Percentiles rank a stretch among this genome's conserved stretches.
These are phyloP conservation scores for Pyrgilauda ruficollis DNA, from an alignment of 2,113 vertebrate species.

Conservation along the genomic window DNA sequence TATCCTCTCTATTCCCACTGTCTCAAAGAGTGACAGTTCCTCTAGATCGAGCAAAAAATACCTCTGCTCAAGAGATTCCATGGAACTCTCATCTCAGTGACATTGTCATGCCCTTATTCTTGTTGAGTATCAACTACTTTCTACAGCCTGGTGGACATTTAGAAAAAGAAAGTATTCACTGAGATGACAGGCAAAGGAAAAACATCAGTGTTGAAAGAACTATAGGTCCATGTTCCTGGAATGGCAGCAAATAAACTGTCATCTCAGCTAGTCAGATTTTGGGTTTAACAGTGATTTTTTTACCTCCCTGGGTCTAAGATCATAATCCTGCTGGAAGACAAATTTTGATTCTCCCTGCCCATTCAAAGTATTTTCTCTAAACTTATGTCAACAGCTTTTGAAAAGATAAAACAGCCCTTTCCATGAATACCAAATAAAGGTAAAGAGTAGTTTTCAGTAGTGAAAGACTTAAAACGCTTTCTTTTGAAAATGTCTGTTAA, in stretches of 20 bases:
- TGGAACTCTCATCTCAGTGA: background rate
- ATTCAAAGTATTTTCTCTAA: background rate
- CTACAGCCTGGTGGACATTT: background rate
- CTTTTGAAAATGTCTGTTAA: background rate
- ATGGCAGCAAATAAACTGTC: background rate
- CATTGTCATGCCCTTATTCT: background rate
- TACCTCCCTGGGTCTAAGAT: background rate
- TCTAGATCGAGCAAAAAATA: accelerated
- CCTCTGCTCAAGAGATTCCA: background rate
- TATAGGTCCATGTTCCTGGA: background rate
- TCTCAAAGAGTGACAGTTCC: background rate
- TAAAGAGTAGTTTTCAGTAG: background rate
- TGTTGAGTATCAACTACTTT: background rate
- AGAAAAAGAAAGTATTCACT: background rate
- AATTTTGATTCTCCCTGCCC: background rate
- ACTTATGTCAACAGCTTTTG: background rate
- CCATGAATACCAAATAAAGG: background rate
- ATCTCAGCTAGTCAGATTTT: background rate
- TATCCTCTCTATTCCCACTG: background rate
- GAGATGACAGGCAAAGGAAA: background rate
- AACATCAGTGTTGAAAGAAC: background rate
- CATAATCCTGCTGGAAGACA: background rate
- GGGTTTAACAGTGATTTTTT: background rate
- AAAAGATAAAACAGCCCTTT: background rate
- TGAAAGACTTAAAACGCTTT: background rate